A percentile compares a stretch with the other conserved stretches of the same genome.
These are phyloP conservation scores for Platanista minor DNA, from an alignment of 2,113 vertebrate genomes.

Conservation along the genomic window DNA sequence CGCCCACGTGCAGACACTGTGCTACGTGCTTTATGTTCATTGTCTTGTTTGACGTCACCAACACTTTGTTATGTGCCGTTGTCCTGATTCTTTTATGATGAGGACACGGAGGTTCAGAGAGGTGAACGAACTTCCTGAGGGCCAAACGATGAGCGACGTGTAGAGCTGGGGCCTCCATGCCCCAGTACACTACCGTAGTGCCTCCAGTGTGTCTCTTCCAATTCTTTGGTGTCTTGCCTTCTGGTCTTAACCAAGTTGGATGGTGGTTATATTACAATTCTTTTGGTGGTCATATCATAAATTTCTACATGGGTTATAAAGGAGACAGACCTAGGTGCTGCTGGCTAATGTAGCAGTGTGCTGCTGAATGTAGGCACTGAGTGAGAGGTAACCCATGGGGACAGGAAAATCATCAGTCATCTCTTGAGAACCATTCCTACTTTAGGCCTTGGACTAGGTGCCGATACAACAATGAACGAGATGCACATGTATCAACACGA, in stretches of 20 bases:
- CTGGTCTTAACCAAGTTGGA: background rate
- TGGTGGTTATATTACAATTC: background rate
- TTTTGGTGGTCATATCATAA: background rate
- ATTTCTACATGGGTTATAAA: background rate
- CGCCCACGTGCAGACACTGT: no score
- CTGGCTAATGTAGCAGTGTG: no score
- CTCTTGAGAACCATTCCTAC: background rate
- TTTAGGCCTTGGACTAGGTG: background rate
- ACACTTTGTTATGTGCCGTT: background rate
- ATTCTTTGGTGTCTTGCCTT: background rate
- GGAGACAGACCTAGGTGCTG: background rate
- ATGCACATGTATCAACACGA: no score
- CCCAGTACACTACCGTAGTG: background rate
- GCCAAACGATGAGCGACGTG: rapidly evolving
- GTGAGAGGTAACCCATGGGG: background rate
- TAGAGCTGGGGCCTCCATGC: background rate
- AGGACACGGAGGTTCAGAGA: background rate
- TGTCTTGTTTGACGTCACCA: background rate
- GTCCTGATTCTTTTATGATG: background rate
- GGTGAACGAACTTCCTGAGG: background rate
- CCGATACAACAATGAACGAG: background rate
- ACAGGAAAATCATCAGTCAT: background rate
- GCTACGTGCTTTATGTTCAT: rapidly evolving
- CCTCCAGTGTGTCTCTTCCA: background rate
- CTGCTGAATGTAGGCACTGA: background rate